phyloP scores from a whole-genome alignment of 2,888 invertebrate genomes.

The Aleiodes alternator region DNA sequence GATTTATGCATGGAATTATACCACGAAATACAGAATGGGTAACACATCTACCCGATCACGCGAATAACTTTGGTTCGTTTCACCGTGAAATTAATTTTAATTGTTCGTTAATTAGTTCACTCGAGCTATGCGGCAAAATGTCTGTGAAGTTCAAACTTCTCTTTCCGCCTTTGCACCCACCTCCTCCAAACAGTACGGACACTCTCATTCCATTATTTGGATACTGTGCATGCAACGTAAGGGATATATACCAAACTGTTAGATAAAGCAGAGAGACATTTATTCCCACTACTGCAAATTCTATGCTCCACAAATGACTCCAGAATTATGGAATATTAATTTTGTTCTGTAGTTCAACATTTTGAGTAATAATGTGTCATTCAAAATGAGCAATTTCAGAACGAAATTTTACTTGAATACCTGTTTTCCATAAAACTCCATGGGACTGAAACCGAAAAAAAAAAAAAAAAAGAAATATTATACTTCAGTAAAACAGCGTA shows the following conservation, averaged over 20 bases:
- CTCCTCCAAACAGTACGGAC: conserved; percentile 4
- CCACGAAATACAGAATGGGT: conserved; percentile 46
- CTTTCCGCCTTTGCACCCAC: neutral
- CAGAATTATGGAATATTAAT: neutral
- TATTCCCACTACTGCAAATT: conserved; percentile 1
- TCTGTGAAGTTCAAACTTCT: conserved; percentile 45
- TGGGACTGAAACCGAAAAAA: too few relatives aligned
- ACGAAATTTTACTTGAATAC: neutral
- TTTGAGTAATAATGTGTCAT: too few relatives aligned
- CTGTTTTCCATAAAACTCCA: neutral
- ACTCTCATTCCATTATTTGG: neutral
- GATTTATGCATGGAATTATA: conserved; percentile 53
- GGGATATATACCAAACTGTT: neutral
- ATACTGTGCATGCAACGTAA: conserved; percentile 23
- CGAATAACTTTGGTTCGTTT: conserved; percentile 61
- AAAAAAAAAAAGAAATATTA: neutral
- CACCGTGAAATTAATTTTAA: conserved; percentile 68
- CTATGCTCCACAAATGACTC: neutral
- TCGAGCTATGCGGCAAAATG: conserved; percentile 58
- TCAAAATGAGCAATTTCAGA: neutral
- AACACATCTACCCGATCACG: conserved; percentile 51
- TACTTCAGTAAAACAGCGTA: neutral
- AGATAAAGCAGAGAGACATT: conserved; percentile 7
- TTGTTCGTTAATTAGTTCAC: conserved; percentile 68
- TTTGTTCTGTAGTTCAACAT: too few relatives aligned